Evolutionary conservation across 2,113 vertebrate genomes (phyloP).

Genomic region (Peucedramus taeniatus): DNA sequence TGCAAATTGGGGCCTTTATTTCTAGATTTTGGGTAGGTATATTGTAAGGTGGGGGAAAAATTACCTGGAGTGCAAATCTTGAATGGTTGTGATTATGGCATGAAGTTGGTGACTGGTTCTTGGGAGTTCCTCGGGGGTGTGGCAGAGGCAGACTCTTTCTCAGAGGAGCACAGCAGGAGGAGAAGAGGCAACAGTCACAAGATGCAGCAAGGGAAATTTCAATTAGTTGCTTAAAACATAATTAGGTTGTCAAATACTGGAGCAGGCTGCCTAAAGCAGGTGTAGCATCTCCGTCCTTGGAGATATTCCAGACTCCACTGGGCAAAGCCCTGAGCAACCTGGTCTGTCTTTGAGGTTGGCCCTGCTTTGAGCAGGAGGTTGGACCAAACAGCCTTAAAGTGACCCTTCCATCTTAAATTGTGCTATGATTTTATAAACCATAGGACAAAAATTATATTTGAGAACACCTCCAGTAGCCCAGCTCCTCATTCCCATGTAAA

Average conservation of each 20-base stretch:
- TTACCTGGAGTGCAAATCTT: not conserved
- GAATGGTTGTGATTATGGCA: not conserved
- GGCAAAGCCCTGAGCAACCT: not conserved
- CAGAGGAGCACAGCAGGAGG: not conserved
- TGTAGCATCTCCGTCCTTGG: not conserved
- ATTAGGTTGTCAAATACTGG: not conserved
- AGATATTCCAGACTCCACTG: not conserved
- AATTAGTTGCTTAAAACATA: not conserved
- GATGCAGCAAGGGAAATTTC: not conserved
- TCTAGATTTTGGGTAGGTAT: not conserved
- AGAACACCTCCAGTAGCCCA: not conserved
- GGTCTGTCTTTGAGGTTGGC: not conserved
- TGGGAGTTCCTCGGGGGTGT: not conserved
- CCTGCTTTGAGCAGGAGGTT: not conserved
- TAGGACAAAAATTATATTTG: not conserved
- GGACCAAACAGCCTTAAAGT: not conserved
- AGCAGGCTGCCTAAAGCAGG: not conserved
- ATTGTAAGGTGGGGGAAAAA: not conserved
- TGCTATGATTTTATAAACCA: not conserved
- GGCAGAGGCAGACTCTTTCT: not conserved
- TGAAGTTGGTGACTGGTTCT: not conserved
- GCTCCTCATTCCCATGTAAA: not conserved
- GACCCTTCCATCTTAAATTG: not conserved
- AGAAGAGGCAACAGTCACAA: not conserved
- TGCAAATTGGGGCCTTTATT: not conserved